phyloP scores from a whole-genome alignment of 2,797 vertebrate species.

The Hylomyscus alleni region DNA sequence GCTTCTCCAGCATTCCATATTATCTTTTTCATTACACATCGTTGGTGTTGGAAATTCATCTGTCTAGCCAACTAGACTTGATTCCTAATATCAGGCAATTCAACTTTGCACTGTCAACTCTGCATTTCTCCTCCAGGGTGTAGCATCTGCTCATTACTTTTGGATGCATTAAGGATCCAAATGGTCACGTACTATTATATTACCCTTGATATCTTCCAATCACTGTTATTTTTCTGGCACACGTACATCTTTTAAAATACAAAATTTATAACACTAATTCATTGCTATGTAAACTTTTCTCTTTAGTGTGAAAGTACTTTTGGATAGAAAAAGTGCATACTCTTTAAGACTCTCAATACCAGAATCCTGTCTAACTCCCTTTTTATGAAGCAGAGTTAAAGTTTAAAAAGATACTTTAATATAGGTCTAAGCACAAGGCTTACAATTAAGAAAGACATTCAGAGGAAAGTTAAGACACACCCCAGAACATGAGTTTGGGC shows the following conservation, averaged over 20 bases:
- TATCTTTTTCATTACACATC: not conserved
- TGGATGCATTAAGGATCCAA: not conserved
- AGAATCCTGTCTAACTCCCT: not conserved
- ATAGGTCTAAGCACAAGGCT: not conserved
- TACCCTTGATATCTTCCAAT: not conserved
- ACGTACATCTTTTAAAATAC: not conserved
- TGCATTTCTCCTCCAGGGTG: not conserved
- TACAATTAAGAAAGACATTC: not conserved
- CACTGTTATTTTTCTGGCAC: not conserved
- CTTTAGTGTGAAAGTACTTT: not conserved
- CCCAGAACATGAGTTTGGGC: not conserved
- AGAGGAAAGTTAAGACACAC: not conserved
- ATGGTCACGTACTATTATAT: not conserved
- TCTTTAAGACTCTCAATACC: conserved; percentile 35
- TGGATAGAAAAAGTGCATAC: not conserved
- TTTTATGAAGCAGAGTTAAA: not conserved
- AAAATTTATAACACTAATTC: conserved; percentile 3
- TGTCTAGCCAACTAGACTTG: not conserved
- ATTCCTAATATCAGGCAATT: not conserved
- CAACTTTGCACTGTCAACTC: not conserved
- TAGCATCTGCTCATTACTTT: not conserved
- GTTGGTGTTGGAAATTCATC: conserved; percentile 45
- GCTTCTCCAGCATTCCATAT: not conserved
- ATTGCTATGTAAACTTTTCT: conserved; percentile 10
- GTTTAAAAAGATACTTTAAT: not conserved